Evolutionary conservation across 2,113 vertebrate genomes (phyloP).

Genomic region (Morone chrysops): DNA sequence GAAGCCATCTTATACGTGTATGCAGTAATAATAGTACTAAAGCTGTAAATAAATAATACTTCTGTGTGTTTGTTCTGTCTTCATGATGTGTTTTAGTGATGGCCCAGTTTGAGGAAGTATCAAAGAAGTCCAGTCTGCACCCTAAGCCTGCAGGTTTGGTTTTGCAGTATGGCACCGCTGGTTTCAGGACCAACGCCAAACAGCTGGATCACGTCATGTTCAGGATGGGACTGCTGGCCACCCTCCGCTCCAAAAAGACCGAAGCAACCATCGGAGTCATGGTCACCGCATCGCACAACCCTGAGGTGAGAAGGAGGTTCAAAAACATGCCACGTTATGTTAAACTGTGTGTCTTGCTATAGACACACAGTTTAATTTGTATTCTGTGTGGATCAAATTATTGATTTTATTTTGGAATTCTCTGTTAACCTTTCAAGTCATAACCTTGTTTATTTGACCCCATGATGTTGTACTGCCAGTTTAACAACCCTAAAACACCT

Average conservation of each 20-base stretch:
- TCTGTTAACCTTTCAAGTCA: not conserved
- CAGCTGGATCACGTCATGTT: constrained; percentile 94
- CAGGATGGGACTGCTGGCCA: constrained; percentile 94
- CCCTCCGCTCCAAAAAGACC: constrained; percentile 88
- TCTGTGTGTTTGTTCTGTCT: not conserved
- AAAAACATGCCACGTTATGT: no score
- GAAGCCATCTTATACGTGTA: not conserved
- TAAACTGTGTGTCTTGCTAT: not conserved
- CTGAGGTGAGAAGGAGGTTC: constrained; percentile 84
- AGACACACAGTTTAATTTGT: not conserved
- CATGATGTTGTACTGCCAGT: not conserved
- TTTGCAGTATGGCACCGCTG: constrained; percentile 94
- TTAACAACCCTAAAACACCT: not conserved
- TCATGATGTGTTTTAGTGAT: constrained; percentile 69
- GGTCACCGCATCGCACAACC: constrained; percentile 98
- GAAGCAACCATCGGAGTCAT: constrained; percentile 90
- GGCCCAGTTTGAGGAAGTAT: constrained; percentile 80
- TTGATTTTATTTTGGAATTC: not conserved
- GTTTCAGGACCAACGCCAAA: constrained; percentile 88
- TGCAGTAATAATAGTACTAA: not conserved
- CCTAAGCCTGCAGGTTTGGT: constrained; percentile 86
- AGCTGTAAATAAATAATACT: not conserved
- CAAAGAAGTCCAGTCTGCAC: constrained; percentile 81
- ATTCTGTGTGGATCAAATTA: not conserved
- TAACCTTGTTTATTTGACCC: not conserved